These are phyloP conservation scores for Cyanocitta stelleri DNA, from an alignment of 2,113 vertebrate species.

Conservation along the genomic window DNA sequence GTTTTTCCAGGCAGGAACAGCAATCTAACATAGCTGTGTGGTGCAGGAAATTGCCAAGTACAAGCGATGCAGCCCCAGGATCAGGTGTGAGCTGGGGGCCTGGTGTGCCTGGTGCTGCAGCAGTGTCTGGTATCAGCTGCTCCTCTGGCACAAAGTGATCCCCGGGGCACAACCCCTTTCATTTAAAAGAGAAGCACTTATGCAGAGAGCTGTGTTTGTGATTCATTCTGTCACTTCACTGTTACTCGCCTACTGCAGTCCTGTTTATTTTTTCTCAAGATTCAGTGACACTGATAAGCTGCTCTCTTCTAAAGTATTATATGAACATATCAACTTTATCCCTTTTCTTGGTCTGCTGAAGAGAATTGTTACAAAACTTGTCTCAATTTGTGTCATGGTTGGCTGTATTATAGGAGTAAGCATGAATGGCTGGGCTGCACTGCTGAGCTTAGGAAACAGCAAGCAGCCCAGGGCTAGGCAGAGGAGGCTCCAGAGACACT, in stretches of 20 bases:
- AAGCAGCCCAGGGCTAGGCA: neutral
- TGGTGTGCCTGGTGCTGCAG: neutral
- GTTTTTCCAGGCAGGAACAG: neutral
- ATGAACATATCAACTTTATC: neutral
- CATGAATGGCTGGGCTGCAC: neutral
- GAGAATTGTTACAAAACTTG: neutral
- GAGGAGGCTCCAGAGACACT: neutral
- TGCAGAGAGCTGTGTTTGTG: neutral
- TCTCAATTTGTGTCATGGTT: neutral
- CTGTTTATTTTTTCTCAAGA: neutral
- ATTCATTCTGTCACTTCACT: neutral
- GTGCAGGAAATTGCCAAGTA: neutral
- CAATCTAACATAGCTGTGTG: neutral
- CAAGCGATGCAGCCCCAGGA: neutral
- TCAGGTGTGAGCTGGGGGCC: neutral
- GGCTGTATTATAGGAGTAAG: neutral
- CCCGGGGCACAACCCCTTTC: neutral
- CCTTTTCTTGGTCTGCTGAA: neutral
- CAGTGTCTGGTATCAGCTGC: neutral
- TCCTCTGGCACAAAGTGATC: neutral
- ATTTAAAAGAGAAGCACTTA: neutral
- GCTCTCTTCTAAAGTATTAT: neutral
- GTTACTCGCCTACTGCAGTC: neutral
- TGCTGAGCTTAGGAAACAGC: neutral
- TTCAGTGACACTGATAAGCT: neutral